A percentile compares a stretch with the other conserved stretches of the same genome.
These are phyloP conservation scores for Coleophora flavipennella DNA, from an alignment of 2,888 invertebrate species.

Conservation along the genomic window DNA sequence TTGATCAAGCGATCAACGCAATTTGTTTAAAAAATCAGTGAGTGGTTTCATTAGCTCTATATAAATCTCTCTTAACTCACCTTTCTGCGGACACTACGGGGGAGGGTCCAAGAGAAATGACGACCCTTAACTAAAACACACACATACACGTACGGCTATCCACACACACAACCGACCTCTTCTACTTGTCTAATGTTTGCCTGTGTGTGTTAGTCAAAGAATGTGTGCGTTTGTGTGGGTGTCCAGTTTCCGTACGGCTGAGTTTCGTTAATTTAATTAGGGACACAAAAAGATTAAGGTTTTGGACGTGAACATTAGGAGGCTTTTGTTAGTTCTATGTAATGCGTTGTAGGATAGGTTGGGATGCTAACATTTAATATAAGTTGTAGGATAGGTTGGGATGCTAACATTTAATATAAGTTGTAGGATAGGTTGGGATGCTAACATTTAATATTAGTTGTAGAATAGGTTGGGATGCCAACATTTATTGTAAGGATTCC, in stretches of 20 bases:
- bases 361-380: too few relatives aligned
- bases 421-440: too few relatives aligned
- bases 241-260: conserved; percentile 69
- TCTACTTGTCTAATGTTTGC: conserved; percentile 18
- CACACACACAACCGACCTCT: conserved; percentile 32
- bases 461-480: too few relatives aligned
- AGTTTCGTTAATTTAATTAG: conserved; percentile 73
- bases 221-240: conserved; percentile 40
- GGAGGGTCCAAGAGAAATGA: conserved; percentile 74
- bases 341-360: too few relatives aligned
- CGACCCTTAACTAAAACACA: conserved; percentile 74
- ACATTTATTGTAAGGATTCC: too few relatives aligned
- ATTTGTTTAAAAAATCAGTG: background rate
- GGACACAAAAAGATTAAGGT: conserved; percentile 71
- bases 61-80: conserved; percentile 59
- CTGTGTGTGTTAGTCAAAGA: conserved; percentile 27
- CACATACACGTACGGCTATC: conserved; percentile 54
- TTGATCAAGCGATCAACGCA: background rate
- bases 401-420: too few relatives aligned
- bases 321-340: conserved; percentile 42
- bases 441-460: too few relatives aligned
- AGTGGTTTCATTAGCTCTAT: conserved; percentile 34
- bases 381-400: too few relatives aligned
- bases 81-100: conserved; percentile 72
- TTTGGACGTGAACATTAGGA: conserved; percentile 62